A percentile compares a stretch with the other conserved stretches of the same genome.
phyloP scores from a whole-genome alignment of 1,140 invertebrate species.

The Pseudoatta argentina region DNA sequence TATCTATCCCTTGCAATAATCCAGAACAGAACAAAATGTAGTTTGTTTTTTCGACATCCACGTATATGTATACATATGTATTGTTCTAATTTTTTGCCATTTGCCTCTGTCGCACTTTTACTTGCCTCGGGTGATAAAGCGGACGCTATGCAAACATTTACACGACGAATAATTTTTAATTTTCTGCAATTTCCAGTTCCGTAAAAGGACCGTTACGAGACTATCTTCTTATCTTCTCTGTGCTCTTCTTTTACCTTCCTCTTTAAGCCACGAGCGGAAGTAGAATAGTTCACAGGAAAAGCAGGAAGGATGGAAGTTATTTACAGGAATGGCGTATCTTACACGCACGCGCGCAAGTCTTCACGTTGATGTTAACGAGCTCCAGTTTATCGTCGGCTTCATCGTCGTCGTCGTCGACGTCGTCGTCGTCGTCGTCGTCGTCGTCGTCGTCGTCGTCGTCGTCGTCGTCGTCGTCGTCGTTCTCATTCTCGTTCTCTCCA shows the following conservation, averaged over 20 bases:
- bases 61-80: neutral
- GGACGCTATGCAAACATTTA: slow-evolving; percentile 5
- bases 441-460: slow-evolving; percentile 5
- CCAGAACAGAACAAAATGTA: neutral
- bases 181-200: neutral
- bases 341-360: slow-evolving; percentile 36
- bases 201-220: slow-evolving; percentile 48
- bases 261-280: slow-evolving; percentile 25
- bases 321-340: slow-evolving; percentile 68
- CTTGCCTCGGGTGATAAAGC: too few species aligned
- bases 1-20: neutral
- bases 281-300: slow-evolving; percentile 5
- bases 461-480: slow-evolving; percentile 6
- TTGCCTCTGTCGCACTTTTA: neutral
- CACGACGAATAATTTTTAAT: slow-evolving; percentile 69
- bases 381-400: slow-evolving; percentile 71
- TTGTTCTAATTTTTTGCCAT: neutral
- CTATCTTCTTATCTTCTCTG: neutral
- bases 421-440: neutral
- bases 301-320: slow-evolving; percentile 56
- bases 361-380: slow-evolving; percentile 72
- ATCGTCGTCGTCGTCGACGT: slow-evolving; percentile 53
- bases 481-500: slow-evolving; percentile 27
- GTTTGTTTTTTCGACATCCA: neutral
- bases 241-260: slow-evolving; percentile 30